phyloP scores from a whole-genome alignment of 2,113 vertebrate genomes.

The Pseudopipra pipra region DNA sequence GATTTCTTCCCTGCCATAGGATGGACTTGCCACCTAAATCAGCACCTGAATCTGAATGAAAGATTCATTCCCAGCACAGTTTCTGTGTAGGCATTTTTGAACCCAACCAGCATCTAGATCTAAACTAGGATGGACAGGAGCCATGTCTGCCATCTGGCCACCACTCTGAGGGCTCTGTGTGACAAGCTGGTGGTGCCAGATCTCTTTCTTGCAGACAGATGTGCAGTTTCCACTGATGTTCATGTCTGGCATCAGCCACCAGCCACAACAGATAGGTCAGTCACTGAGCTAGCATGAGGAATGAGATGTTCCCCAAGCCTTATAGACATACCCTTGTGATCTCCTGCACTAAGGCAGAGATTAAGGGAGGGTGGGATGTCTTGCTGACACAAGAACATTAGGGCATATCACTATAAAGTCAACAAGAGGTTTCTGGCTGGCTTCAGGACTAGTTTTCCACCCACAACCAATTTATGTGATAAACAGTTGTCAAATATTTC shows the following conservation, averaged over 20 bases:
- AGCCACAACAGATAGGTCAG: not conserved
- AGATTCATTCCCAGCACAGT: not conserved
- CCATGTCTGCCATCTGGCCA: not conserved
- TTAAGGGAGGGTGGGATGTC: not conserved
- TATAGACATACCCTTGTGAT: fast-evolving
- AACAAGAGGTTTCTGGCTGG: not conserved
- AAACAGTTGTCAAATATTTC: not conserved
- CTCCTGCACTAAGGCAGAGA: not conserved
- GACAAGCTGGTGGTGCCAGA: not conserved
- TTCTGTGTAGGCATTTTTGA: not conserved
- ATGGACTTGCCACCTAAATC: not conserved
- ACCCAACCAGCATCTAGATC: not conserved
- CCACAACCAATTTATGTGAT: not conserved
- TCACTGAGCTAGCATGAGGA: not conserved
- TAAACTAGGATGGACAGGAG: not conserved
- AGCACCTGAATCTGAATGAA: not conserved
- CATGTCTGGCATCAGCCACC: not conserved
- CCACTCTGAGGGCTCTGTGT: not conserved
- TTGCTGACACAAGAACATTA: not conserved
- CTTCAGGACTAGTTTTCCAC: not conserved
- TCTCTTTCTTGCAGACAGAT: not conserved
- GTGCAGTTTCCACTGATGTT: not conserved
- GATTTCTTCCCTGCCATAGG: not conserved
- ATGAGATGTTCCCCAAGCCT: fast-evolving
- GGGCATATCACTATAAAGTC: fast-evolving